Base-by-base conservation (phyloP, 2,797 vertebrate species). In the Botia almorhae region DNA sequence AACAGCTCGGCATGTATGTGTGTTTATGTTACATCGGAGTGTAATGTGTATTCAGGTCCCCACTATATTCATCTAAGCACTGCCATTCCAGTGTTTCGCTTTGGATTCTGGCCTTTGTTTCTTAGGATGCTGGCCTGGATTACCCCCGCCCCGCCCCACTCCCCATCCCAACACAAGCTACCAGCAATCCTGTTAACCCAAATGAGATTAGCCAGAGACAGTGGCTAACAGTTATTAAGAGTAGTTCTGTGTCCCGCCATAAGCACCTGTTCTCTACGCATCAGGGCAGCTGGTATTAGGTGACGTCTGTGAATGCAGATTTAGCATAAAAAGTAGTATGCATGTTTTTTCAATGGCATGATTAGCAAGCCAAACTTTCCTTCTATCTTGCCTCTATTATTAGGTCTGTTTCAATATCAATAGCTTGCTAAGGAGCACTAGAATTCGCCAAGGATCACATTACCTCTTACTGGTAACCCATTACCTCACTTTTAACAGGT, bases 151-250 rank as follows among this genome's bases (percentile, higher is more conserved):
- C 33, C 33, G 4, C 33, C 1, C 33, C 36, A 19, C 56, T 60
- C 21, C 26, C 89, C 80, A 75, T 69, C 70, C 71, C 87, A 85
- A 81, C 82, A 84, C 90, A 74, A 55, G 17, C 64, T 64, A 75
- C 14, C 50, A 77, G 78, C 78, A 93, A 93, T 94, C 92, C 90
- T 90, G 88, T 93, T 92, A 92, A 88, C 83, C 85, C 88, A 89
- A 89, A 93, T 69, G 88, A 88, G 91, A 92, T 93, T 92, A 92
- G 81, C 80, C 88, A 85, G 83, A 78, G 65, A 82, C 89, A 86
- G 85, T 88, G 82, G 83, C 83, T 90, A 91, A 90, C 90, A 85
- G 89, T 90, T 83, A 89, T 90, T 89, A 88, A 56, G 78, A 60
- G 77, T 69, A 69, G 70, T 73, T 68, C 65, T 76, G 83, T 71